These are phyloP conservation scores for Champsocephalus gunnari DNA, from an alignment of 2,797 vertebrate genomes.

Conservation along the genomic window DNA sequence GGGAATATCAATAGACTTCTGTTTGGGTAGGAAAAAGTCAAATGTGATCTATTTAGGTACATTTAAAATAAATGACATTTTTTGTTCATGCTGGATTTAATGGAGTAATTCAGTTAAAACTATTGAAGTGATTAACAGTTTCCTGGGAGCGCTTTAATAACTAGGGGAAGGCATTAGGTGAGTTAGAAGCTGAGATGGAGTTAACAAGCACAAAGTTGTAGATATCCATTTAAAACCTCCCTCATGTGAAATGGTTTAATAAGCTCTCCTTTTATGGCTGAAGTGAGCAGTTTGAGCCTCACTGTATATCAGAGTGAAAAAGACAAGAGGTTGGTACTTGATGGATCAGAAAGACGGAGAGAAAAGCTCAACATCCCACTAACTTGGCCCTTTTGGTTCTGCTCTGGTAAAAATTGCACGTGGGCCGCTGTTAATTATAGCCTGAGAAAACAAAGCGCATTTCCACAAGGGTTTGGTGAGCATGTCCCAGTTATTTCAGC, in stretches of 20 bases:
- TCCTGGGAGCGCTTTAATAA: constrained; percentile 28
- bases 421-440: constrained; percentile 64
- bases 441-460: constrained; percentile 64
- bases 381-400: constrained; percentile 26
- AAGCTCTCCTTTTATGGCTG: constrained; percentile 76
- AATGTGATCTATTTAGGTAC: constrained; percentile 9
- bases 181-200: constrained; percentile 41
- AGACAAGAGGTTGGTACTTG: constrained; percentile 42
- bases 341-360: constrained; percentile 51
- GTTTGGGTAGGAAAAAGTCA: neutral
- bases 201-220: constrained; percentile 49
- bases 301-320: constrained; percentile 39
- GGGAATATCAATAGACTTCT: constrained; percentile 2
- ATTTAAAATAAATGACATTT: constrained; percentile 9
- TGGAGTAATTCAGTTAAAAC: neutral
- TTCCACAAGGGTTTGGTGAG: constrained; percentile 62
- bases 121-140: constrained; percentile 17
- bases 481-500: constrained; percentile 80
- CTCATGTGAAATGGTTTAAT: constrained; percentile 57
- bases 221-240: constrained; percentile 57
- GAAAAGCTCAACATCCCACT: constrained; percentile 12
- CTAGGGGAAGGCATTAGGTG: constrained; percentile 25
- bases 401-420: constrained; percentile 36
- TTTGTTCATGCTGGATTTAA: constrained; percentile 1
- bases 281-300: constrained; percentile 50